Percentiles rank a stretch among this genome's conserved stretches.
phyloP scores from a whole-genome alignment of 92 coral and sea anemone species.

The Heteractis magnifica region DNA sequence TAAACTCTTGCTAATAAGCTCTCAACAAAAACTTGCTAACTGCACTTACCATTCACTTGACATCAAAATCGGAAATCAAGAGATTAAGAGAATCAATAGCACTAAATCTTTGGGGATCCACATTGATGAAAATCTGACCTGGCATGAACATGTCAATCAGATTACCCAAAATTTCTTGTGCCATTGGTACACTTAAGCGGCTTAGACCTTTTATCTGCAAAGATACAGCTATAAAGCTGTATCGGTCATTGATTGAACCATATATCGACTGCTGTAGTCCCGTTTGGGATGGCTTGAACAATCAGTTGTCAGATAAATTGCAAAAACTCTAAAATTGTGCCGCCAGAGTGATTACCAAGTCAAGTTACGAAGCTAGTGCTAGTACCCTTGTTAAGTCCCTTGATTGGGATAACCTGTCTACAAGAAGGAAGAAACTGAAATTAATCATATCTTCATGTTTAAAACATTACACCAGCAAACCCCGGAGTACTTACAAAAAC shows the following conservation, averaged over 20 bases:
- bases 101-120: slow-evolving; percentile 57
- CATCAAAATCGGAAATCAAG: no score
- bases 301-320: background rate
- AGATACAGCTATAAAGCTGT: background rate
- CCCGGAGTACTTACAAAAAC: no score
- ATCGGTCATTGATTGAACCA: slow-evolving; percentile 5
- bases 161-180: slow-evolving; percentile 9
- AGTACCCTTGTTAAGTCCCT: background rate
- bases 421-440: no score
- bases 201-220: slow-evolving; percentile 16
- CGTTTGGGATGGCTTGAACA: slow-evolving; percentile 44
- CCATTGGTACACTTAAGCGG: slow-evolving; percentile 26
- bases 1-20: background rate
- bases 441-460: no score
- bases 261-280: slow-evolving; percentile 37
- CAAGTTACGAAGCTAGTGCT: slow-evolving; percentile 10
- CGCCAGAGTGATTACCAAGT: slow-evolving; percentile 30
- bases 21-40: background rate
- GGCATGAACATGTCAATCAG: slow-evolving; percentile 25
- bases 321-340: slow-evolving; percentile 3
- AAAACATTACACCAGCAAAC: no score
- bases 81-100: slow-evolving; percentile 18
- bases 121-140: slow-evolving; percentile 43
- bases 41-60: background rate
- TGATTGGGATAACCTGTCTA: no score